phyloP scores from a whole-genome alignment of 2,888 invertebrate species.

The Tenthredo scrophulariae region DNA sequence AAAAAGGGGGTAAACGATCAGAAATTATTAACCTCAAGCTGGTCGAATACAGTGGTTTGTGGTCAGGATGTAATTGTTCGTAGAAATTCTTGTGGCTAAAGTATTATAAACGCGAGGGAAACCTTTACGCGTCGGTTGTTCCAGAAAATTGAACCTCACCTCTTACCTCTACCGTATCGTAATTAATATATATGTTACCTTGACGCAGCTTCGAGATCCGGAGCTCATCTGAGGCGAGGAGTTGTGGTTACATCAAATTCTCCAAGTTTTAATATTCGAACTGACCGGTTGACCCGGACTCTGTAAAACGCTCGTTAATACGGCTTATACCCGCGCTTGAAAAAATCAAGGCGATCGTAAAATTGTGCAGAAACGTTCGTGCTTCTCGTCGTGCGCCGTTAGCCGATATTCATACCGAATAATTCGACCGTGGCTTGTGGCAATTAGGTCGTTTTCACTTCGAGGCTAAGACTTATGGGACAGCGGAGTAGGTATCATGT shows the following conservation, averaged over 20 bases:
- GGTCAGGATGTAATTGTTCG: constrained; percentile 57
- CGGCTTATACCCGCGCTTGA: not conserved
- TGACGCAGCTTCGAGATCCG: constrained; percentile 69
- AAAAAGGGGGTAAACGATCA: not conserved
- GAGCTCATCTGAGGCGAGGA: not conserved
- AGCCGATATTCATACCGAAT: not conserved
- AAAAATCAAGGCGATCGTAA: constrained; percentile 17
- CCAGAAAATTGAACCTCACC: constrained; percentile 74
- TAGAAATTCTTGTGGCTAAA: constrained; percentile 55
- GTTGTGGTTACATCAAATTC: constrained; percentile 68
- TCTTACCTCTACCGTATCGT: constrained; percentile 59
- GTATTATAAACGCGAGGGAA: not conserved
- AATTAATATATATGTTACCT: constrained; percentile 75
- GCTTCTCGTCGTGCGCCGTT: not conserved
- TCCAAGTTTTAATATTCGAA: constrained; percentile 54
- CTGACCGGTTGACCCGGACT: constrained; percentile 60
- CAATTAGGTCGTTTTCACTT: not conserved
- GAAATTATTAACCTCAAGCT: constrained; percentile 6
- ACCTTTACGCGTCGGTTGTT: constrained; percentile 63
- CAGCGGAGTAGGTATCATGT: not conserved
- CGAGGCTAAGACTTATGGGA: not conserved
- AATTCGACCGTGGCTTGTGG: not conserved
- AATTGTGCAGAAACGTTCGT: not conserved
- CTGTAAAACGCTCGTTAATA: constrained; percentile 52
- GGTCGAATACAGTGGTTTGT: constrained; percentile 19